Evolutionary conservation across 2,113 vertebrate species (phyloP).

Genomic region (Falcunculus frontatus): DNA sequence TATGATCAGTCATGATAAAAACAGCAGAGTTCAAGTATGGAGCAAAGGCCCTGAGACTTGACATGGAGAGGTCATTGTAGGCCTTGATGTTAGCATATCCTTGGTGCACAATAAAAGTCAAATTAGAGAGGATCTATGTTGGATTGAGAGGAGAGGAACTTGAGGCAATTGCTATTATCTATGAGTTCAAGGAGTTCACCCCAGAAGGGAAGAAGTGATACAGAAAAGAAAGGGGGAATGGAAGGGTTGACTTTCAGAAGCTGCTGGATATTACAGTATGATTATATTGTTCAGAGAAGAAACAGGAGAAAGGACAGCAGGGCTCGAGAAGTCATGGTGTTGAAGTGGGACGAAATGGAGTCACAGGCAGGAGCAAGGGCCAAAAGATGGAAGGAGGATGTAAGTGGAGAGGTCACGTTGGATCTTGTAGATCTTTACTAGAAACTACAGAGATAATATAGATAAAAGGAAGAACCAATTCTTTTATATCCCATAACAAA

Average conservation of each 20-base stretch:
- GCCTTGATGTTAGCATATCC: constrained; percentile 28
- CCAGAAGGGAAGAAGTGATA: not conserved
- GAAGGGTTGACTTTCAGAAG: constrained; percentile 10
- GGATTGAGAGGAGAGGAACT: not conserved
- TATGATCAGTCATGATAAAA: constrained; percentile 41
- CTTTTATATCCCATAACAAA: not conserved
- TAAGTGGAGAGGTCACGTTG: constrained; percentile 32
- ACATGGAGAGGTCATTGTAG: constrained; percentile 36
- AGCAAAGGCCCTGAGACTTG: constrained; percentile 46
- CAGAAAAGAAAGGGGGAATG: not conserved
- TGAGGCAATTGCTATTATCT: not conserved
- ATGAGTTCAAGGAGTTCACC: constrained; percentile 34
- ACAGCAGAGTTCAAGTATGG: constrained; percentile 30
- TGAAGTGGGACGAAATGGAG: constrained; percentile 6
- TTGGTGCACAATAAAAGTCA: not conserved
- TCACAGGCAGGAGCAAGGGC: not conserved
- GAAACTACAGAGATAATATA: not conserved
- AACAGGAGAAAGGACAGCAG: constrained; percentile 7
- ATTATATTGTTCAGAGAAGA: not conserved
- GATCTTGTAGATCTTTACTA: not conserved
- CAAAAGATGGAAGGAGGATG: constrained; percentile 8
- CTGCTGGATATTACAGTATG: not conserved
- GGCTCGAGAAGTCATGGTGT: not conserved
- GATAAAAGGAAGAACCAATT: not conserved
- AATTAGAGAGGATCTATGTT: not conserved